These are phyloP conservation scores for Aurelia sp. DNA, from an alignment of 30 jellyfish, hydroid and myxozoan genomes.

Conservation along the genomic window DNA sequence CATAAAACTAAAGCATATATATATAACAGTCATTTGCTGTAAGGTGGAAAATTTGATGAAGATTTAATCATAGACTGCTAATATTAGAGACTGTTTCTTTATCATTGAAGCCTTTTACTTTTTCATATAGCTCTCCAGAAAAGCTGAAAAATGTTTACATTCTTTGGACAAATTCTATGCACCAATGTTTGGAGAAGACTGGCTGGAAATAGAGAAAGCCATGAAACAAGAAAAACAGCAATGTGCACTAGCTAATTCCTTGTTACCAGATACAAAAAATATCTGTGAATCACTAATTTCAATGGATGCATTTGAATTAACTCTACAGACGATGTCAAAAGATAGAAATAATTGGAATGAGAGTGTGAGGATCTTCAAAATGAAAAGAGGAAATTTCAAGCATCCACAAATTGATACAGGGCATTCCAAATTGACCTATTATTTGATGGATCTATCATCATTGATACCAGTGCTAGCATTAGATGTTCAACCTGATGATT, in stretches of 20 bases:
- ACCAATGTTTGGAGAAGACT: slow-evolving; percentile 20
- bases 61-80: too few species aligned
- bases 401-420: slow-evolving; percentile 1
- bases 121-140: not conserved
- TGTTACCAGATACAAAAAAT: not conserved
- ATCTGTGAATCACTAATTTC: not conserved
- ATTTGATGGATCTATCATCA: slow-evolving; percentile 70
- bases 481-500: slow-evolving; percentile 42
- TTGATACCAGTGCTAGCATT: slow-evolving; percentile 73
- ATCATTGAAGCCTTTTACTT: too few species aligned
- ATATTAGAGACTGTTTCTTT: too few species aligned
- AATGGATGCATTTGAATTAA: slow-evolving; percentile 7
- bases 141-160: slow-evolving; percentile 27
- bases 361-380: not conserved
- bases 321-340: not conserved
- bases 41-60: too few species aligned
- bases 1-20: too few species aligned
- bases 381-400: not conserved
- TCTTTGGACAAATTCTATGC: slow-evolving; percentile 16
- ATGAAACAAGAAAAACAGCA: not conserved
- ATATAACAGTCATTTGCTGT: too few species aligned
- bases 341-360: not conserved
- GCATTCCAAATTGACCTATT: slow-evolving; percentile 39
- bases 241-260: slow-evolving; percentile 25
- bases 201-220: not conserved